Conservation (phyloP, 2,113 vertebrate genomes). For the Physeter macrocephalus region DNA sequence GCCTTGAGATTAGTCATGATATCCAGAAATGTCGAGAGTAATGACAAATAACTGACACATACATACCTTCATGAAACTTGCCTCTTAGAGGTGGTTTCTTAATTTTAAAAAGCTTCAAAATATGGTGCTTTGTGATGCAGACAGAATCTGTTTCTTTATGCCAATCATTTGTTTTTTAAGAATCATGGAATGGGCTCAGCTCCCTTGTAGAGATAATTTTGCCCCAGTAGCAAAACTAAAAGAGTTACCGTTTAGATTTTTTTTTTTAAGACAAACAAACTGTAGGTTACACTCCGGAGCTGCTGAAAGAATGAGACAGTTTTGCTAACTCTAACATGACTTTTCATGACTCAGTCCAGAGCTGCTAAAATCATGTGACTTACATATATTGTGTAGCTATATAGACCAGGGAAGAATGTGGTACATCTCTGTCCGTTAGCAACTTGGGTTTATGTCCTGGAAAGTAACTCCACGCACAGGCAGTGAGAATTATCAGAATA, state of each 20-base stretch:
- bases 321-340: neutral
- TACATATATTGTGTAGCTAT: neutral
- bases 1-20: neutral
- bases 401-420: neutral
- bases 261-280: neutral
- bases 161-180: neutral
- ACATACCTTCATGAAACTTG: neutral
- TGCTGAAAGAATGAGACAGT: neutral
- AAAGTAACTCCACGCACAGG: neutral
- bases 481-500: neutral
- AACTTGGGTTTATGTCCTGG: neutral
- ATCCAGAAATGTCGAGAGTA: constrained; percentile 37
- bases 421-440: neutral
- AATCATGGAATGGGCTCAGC: neutral
- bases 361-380: neutral
- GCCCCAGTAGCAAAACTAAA: neutral
- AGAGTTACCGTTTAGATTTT: neutral
- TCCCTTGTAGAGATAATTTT: neutral
- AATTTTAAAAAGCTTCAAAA: neutral
- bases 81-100: neutral
- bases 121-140: neutral
- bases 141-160: neutral
- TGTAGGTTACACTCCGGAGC: neutral
- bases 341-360: neutral
- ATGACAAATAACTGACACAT: constrained; percentile 12